Percentiles rank a stretch among this genome's conserved stretches.
These are phyloP conservation scores for Meteorus sp. DNA, from an alignment of 1,140 invertebrate genomes.

Conservation along the genomic window DNA sequence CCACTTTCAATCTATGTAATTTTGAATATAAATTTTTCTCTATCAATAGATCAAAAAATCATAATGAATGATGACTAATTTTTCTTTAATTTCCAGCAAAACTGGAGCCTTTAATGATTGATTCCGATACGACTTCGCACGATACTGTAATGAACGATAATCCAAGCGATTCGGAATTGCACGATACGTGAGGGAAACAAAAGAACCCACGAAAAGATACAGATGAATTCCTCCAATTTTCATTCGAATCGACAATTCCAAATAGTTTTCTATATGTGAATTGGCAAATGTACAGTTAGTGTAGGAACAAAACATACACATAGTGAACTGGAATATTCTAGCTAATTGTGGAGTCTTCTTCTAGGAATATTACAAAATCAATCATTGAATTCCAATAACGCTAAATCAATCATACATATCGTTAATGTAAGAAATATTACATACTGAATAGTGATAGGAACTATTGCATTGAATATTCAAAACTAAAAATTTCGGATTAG, in stretches of 20 bases:
- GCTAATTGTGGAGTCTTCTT: neutral
- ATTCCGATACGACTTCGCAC: neutral
- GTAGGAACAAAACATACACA: neutral
- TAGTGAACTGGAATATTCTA: neutral
- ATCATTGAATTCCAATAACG: slow-evolving; percentile 5
- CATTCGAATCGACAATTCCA: too few species aligned
- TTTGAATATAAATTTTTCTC: slow-evolving; percentile 1
- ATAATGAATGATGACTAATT: neutral
- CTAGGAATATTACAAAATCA: neutral
- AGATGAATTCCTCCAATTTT: too few species aligned
- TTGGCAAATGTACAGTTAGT: neutral
- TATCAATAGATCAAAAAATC: neutral
- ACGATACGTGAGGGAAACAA: neutral
- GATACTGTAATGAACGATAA: slow-evolving; percentile 3
- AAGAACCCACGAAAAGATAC: neutral
- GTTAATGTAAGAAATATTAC: slow-evolving; percentile 14
- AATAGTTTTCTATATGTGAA: too few species aligned
- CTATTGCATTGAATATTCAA: neutral
- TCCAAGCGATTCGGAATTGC: neutral
- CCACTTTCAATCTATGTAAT: slow-evolving; percentile 23
- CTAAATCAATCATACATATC: slow-evolving; percentile 21
- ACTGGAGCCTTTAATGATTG: slow-evolving; percentile 5
- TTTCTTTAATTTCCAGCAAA: slow-evolving; percentile 8
- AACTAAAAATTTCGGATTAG: too few species aligned
- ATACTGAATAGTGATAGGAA: neutral